A percentile compares a stretch with the other conserved stretches of the same genome.
Evolutionary conservation across 2,113 vertebrate genomes (phyloP).

Genomic region (Oryzias woworae): DNA sequence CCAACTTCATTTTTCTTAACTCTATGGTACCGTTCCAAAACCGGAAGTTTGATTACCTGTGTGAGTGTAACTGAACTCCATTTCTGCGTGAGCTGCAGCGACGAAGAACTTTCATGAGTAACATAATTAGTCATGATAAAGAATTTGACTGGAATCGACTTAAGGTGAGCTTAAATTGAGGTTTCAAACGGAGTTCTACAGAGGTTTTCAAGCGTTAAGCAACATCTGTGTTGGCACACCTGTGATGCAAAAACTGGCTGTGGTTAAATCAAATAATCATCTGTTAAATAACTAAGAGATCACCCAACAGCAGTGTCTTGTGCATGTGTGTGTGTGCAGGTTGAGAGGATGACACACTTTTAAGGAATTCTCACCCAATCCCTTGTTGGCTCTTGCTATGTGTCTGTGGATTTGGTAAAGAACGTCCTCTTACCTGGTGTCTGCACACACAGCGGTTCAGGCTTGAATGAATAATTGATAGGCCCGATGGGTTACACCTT

Average conservation of each 20-base stretch:
- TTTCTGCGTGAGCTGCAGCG: no score
- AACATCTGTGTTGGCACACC: conserved; percentile 1
- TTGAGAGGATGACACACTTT: background rate
- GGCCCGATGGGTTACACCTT: background rate
- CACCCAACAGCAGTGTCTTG: conserved; percentile 2
- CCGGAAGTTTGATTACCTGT: no score
- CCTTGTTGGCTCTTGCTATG: conserved; percentile 12
- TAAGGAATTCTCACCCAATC: conserved; percentile 9
- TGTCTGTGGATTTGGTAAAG: background rate
- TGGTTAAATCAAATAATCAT: conserved; percentile 43
- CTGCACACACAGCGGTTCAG: background rate
- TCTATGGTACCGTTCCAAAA: no score
- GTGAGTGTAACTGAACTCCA: no score
- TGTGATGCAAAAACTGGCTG: conserved; percentile 37
- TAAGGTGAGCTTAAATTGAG: no score
- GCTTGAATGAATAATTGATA: conserved; percentile 25
- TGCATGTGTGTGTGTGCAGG: background rate
- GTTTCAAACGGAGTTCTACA: no score
- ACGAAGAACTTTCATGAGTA: no score
- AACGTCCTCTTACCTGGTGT: background rate
- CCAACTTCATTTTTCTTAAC: no score
- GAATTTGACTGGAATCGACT: no score
- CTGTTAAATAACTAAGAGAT: conserved; percentile 19
- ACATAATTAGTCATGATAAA: no score
- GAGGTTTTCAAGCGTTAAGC: no score